Conservation (phyloP, 2,888 invertebrate genomes). For the Caenorhabditis sp. region DNA sequence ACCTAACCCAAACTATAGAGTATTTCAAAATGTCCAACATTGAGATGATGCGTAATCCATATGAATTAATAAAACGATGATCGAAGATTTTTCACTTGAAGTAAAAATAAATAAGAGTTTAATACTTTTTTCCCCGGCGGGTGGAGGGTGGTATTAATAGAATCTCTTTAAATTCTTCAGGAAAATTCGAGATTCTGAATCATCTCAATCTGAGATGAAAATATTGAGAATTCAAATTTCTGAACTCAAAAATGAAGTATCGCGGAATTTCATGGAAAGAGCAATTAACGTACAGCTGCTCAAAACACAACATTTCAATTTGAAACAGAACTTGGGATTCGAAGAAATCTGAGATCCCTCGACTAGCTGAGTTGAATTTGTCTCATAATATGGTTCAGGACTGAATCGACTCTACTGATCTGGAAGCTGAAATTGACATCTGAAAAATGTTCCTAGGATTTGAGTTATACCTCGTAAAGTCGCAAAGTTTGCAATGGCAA, state of each 20-base stretch:
- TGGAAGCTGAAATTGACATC: no score
- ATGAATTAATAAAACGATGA: conserved; percentile 25
- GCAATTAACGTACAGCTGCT: not conserved
- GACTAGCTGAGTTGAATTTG: no score
- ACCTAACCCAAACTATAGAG: not conserved
- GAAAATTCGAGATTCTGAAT: not conserved
- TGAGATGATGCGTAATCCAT: conserved; percentile 15
- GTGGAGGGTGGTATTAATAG: conserved; percentile 6
- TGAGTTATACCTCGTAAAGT: no score
- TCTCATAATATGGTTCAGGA: no score
- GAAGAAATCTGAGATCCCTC: not conserved
- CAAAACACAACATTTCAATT: conserved; percentile 3
- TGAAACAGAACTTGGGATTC: not conserved
- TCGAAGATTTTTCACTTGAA: conserved; percentile 11
- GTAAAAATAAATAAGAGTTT: conserved; percentile 37
- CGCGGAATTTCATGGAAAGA: not conserved
- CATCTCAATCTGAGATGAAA: not conserved
- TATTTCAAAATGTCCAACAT: conserved; percentile 1
- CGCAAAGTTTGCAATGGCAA: no score
- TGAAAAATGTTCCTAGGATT: no score
- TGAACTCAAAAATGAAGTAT: conserved; percentile 18
- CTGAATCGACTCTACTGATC: no score
- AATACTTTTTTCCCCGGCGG: conserved; percentile 7
- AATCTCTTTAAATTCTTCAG: not conserved
- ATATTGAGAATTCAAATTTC: not conserved